Evolutionary conservation across 2,797 vertebrate species (phyloP), one percentile per base, ranked within the genome.

Genomic region (Odontamblyopus lacepedii): DNA sequence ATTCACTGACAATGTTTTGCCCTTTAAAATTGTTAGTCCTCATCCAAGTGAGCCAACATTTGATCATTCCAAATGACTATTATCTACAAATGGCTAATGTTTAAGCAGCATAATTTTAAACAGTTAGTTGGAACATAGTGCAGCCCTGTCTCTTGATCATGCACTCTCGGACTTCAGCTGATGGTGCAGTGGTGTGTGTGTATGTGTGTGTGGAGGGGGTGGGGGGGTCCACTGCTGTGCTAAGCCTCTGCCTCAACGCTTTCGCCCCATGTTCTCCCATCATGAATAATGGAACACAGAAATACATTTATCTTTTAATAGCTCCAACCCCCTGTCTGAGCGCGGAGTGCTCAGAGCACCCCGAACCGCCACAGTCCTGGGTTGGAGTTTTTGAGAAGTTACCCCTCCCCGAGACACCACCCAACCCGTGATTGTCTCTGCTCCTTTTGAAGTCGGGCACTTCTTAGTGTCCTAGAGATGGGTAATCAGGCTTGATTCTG

Each of bases 251-350:
- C 82, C 89, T 91, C 85, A 2, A 84, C 77, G 81, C 83, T 83
- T 83, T 78, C 83, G 83, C 87, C 83, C 87, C 80, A 89, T 85
- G 88, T 91, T 90, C 86, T 88, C 85, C 60, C 84, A 85, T 94
- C 91, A 94, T 94, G 94, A 94, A 95, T 94, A 94, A 94, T 95
- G 92, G 90, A 95, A 87, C 78, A 90, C 91, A 88, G 86, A 94
- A 93, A 94, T 93, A 94, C 91, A 94, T 94, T 93, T 94, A 93
- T 95, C 93, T 95, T 94, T 94, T 94, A 94, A 94, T 94, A 93
- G 93, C 90, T 84, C 74, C 70, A 64, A 83, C 85, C 89, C 88
- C 85, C 87, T 85, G 77, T 86, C 85, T 86, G 85, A 86, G 89
- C 85, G 85, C 87, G 87, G 89, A 83, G 80, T 56, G 88, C 89